Evolutionary conservation across 2,888 invertebrate genomes (phyloP).

Genomic region (Aspidapion aeneum): DNA sequence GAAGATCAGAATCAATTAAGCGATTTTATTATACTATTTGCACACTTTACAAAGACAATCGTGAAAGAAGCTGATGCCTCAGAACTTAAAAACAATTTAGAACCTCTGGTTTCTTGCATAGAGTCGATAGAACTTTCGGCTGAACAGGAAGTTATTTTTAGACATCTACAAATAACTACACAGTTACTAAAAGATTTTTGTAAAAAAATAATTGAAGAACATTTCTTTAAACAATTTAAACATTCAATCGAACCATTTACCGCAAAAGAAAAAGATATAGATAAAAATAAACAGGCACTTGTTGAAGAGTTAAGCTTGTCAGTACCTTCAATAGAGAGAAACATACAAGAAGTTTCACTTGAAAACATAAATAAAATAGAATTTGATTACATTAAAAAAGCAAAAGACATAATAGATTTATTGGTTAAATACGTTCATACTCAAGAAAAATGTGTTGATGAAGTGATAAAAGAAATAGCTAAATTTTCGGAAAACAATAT

Average conservation of each 20-base stretch:
- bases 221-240: conserved; percentile 1
- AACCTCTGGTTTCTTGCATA: neutral
- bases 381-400: conserved; percentile 19
- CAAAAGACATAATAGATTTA: conserved; percentile 13
- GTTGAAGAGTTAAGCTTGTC: conserved; percentile 22
- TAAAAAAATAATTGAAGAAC: conserved; percentile 1
- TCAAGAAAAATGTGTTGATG: conserved; percentile 19
- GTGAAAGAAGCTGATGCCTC: neutral
- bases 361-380: conserved; percentile 22
- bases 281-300: conserved; percentile 21
- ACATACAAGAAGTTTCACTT: conserved; percentile 16
- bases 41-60: neutral
- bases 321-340: conserved; percentile 24
- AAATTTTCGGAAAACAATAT: conserved; percentile 25
- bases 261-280: conserved; percentile 17
- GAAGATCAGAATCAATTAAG: neutral
- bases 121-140: neutral
- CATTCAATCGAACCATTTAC: conserved; percentile 1
- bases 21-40: neutral
- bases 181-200: conserved; percentile 8
- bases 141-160: neutral
- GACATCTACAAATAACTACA: neutral
- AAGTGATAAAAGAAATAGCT: conserved; percentile 21
- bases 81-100: neutral
- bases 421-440: conserved; percentile 23